phyloP scores from a whole-genome alignment of 2,797 vertebrate genomes.

The Eleutherodactylus coqui region DNA sequence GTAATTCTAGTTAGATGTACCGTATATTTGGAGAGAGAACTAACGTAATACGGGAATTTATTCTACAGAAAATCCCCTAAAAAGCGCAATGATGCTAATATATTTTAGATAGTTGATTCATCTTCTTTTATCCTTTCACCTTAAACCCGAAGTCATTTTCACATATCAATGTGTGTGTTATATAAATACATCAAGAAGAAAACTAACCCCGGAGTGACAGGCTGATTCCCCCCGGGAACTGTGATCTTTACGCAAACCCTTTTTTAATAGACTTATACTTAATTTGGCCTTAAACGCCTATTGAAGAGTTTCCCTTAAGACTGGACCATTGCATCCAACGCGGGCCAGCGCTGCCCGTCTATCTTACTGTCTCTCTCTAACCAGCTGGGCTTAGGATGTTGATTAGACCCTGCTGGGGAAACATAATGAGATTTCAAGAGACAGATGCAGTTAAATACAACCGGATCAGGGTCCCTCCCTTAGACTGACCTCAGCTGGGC shows the following conservation, averaged over 20 bases:
- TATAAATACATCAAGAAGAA: slow-evolving; percentile 75
- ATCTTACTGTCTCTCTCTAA: slow-evolving; percentile 71
- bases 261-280: slow-evolving; percentile 91
- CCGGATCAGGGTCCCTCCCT: slow-evolving; percentile 43
- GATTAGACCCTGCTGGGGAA: slow-evolving; percentile 82
- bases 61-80: background rate
- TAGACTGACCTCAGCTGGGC: slow-evolving; percentile 56
- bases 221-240: slow-evolving; percentile 80
- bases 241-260: slow-evolving; percentile 83
- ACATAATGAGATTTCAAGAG: slow-evolving; percentile 82
- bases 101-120: background rate
- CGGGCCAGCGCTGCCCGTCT: slow-evolving; percentile 74
- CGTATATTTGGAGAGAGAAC: background rate
- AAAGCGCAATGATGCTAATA: background rate
- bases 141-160: background rate
- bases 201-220: slow-evolving; percentile 85
- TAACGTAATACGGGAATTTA: background rate
- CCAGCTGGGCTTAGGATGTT: slow-evolving; percentile 82
- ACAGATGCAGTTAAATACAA: slow-evolving; percentile 67
- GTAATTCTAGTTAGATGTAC: background rate
- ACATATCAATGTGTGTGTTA: background rate
- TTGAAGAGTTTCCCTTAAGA: slow-evolving; percentile 84
- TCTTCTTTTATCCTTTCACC: background rate
- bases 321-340: slow-evolving; percentile 71
- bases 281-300: slow-evolving; percentile 88